Evolutionary conservation across 2,888 invertebrate genomes (phyloP), one percentile per base, ranked within the genome.

Genomic region (Parochlus steinenii): DNA sequence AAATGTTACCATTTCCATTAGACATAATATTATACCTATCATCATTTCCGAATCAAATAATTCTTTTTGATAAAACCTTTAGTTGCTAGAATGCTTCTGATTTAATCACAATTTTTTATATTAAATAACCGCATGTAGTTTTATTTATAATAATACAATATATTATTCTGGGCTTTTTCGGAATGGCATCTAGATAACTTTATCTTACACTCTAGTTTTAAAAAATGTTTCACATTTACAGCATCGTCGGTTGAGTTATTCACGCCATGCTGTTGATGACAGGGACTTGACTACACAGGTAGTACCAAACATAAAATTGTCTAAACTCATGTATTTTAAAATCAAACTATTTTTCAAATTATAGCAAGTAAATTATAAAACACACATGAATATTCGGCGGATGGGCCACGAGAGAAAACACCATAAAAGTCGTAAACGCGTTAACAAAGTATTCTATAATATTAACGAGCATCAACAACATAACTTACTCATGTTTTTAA

Each of bases 231-330:
- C 29, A 23, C 23, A 42, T 44, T 63, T 65, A 40, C 65, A 87
- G 85, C 85, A 85, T 58, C 82, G 87, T 38, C 72, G 86, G 37
- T 63, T 87, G 47, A 86, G 86, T 62, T 89, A 89, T 65, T 86
- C 86, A 54, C 69, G 87, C 35, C 87, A 89, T 54, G 83, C 87
- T 24, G 86, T 89, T 33, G 80, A 86, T 55, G 87, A 89, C 55
- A 67, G 78, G 40, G 87, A 89, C 61, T 65, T 87, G 44, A 76
- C 81, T 39, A 85, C 80, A 24, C 83, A 82, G 66, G 58, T 58
- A 67, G 71, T 52, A 19, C 15, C 24, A n/a, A n/a, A n/a, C 19
- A 5, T 14, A 25, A 25, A 18, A 12, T 30, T 10, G 11, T 33
- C 6, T 11, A 20, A 26, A 18, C 12, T 8, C 19, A 18, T 34